These are phyloP conservation scores for Cyprinodon diabolis DNA, from an alignment of 2,797 vertebrate genomes.

Conservation along the genomic window DNA sequence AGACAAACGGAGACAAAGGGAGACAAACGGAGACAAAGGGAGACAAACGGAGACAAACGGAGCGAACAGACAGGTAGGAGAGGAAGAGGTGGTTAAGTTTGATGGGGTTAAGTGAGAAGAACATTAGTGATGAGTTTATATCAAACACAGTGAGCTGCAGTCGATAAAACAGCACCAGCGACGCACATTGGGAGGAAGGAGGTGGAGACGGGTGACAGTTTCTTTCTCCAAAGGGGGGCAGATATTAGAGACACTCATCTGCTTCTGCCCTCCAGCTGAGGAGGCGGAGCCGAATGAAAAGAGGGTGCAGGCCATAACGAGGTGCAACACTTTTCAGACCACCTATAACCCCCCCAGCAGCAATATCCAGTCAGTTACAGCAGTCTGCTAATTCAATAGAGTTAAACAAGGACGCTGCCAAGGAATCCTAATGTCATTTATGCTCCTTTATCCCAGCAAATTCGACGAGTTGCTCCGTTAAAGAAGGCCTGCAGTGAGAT, in stretches of 20 bases:
- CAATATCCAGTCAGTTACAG: conserved; percentile 79
- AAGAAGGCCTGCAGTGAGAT: conserved; percentile 50
- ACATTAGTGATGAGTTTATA: conserved; percentile 68
- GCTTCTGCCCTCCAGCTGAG: conserved; percentile 61
- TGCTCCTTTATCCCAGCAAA: conserved; percentile 79
- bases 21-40: conserved; percentile 9
- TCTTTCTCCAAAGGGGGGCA: conserved; percentile 31
- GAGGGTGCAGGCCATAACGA: conserved; percentile 4
- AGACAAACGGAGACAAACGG: conserved; percentile 3
- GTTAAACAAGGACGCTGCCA: conserved; percentile 73
- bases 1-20: too few species aligned
- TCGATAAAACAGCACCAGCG: conserved; percentile 51
- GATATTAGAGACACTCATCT: conserved; percentile 76
- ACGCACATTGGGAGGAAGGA: conserved; percentile 52
- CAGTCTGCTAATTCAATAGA: conserved; percentile 71
- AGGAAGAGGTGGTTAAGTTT: conserved; percentile 68
- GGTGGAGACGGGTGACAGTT: conserved; percentile 4
- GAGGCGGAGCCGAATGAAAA: conserved; percentile 17
- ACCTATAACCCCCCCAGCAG: conserved; percentile 12
- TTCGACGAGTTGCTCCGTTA: conserved; percentile 66
- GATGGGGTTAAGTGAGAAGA: conserved; percentile 76
- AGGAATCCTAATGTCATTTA: conserved; percentile 78
- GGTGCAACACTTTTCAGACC: background rate
- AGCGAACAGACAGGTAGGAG: conserved; percentile 20
- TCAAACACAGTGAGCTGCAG: conserved; percentile 68